Percentiles rank a stretch among this genome's conserved stretches.
phyloP scores from a whole-genome alignment of 2,888 invertebrate species.

The Drosophila ezoana region DNA sequence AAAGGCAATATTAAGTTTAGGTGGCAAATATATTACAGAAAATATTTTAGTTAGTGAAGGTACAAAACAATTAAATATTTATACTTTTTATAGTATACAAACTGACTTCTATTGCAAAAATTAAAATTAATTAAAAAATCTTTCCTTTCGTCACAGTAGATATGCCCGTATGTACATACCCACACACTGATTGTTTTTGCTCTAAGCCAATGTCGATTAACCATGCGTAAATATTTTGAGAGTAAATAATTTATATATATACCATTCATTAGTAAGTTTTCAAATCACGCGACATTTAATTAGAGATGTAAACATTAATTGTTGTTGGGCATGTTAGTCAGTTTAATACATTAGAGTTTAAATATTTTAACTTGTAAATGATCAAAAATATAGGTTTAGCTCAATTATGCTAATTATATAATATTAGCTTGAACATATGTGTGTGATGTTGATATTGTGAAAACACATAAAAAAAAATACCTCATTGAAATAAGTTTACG shows the following conservation, averaged over 20 bases:
- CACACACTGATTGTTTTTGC: not conserved
- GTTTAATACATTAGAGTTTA: slow-evolving; percentile 14
- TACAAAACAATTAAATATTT: no score
- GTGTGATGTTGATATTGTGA: slow-evolving; percentile 29
- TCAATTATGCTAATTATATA: slow-evolving; percentile 30
- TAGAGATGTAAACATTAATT: slow-evolving; percentile 21
- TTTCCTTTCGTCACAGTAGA: not conserved
- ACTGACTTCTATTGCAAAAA: no score
- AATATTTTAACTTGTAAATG: slow-evolving; percentile 23
- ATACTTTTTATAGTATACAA: no score
- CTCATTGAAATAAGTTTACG: slow-evolving; percentile 12
- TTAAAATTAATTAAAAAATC: no score
- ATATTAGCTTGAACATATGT: slow-evolving; percentile 28
- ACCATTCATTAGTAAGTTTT: slow-evolving; percentile 4
- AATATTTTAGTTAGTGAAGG: no score
- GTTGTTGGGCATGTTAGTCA: slow-evolving; percentile 15
- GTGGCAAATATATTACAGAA: no score
- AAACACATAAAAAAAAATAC: slow-evolving; percentile 14
- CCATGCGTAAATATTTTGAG: not conserved
- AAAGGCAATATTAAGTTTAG: no score
- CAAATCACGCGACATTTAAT: slow-evolving; percentile 13
- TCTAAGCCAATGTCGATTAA: slow-evolving; percentile 17
- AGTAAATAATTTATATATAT: slow-evolving; percentile 8
- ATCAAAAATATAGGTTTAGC: slow-evolving; percentile 17
- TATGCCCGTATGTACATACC: slow-evolving; percentile 11